Base-by-base conservation (phyloP, 2,797 vertebrate species). In the Hippoglossus hippoglossus region DNA sequence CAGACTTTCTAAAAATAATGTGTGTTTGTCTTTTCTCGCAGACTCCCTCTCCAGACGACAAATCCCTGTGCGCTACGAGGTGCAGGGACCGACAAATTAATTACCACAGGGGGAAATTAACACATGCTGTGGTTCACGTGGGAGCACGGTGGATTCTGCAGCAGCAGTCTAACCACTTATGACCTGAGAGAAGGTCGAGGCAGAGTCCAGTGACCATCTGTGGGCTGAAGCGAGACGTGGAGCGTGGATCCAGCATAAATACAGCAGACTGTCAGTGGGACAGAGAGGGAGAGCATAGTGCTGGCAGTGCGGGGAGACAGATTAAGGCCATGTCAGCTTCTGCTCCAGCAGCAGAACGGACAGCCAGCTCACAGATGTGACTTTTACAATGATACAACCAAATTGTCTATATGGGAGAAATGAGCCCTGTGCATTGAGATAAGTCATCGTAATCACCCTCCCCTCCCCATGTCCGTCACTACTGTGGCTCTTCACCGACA, bases 1-100 rank as follows among this genome's bases (percentile, higher is more conserved):
- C 88, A 93, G 93, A 92, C 91, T 89, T 93, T 94, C 93, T 95
- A 94, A 94, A 95, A 94, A 94, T 94, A 94, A 84, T 85, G 60
- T 36, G 50, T 67, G 80, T 91, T 46, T 81, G 83, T 87, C 70
- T 87, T 85, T 88, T 71, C 58, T 77, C 50, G 7, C 75, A 72
- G 80, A 77, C 85, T 81, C 62, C 66, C 66, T 83, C 83, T 79
- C 71, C 69, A 91, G 85, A 85, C 63, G 11, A 78, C 76, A 73
- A 75, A 76, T 54, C 71, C 67, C 61, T 13, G 2, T 60, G 25
- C 68, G 47, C 63, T 53, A 7, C 58, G 69, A 81, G 73, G 78
- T 84, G 24, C 12, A 55, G 36, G 49, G 21, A 15, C 28, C 9
- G 41, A 76, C 31, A 51, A 51, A 72, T 67, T 22, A 34, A 55